Percentiles rank a stretch among this genome's conserved stretches.
Conservation (phyloP, 2,113 vertebrate genomes). For the Paramisgurnus dabryanus region DNA sequence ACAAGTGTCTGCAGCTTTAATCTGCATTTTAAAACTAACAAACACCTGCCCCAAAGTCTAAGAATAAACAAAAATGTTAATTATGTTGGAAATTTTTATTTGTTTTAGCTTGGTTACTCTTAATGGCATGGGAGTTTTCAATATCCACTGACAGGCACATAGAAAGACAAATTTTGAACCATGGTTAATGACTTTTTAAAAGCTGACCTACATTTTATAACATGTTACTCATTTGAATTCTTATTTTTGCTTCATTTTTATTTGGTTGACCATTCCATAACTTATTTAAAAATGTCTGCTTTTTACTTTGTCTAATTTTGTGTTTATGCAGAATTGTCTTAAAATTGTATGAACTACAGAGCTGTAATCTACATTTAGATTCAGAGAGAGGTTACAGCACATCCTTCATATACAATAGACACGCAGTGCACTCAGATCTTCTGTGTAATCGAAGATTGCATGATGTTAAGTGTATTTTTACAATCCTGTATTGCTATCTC, state of each 20-base stretch:
- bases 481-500: conserved; percentile 65
- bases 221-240: no score
- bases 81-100: conserved; percentile 12
- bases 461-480: conserved; percentile 32
- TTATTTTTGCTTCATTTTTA: no score
- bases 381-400: background rate
- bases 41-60: background rate
- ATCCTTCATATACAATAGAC: background rate
- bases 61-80: background rate
- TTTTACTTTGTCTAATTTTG: background rate
- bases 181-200: background rate
- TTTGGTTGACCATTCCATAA: background rate
- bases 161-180: no score
- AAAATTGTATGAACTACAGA: background rate
- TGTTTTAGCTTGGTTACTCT: background rate
- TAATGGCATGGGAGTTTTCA: no score
- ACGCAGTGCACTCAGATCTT: background rate
- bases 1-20: conserved; percentile 6
- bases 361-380: background rate
- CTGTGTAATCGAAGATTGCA: background rate
- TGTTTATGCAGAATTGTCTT: background rate
- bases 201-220: background rate
- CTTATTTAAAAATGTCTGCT: background rate
- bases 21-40: background rate
- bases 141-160: no score